Base-by-base conservation (phyloP, 2,797 vertebrate species). In the Aselliscus stoliczkanus region DNA sequence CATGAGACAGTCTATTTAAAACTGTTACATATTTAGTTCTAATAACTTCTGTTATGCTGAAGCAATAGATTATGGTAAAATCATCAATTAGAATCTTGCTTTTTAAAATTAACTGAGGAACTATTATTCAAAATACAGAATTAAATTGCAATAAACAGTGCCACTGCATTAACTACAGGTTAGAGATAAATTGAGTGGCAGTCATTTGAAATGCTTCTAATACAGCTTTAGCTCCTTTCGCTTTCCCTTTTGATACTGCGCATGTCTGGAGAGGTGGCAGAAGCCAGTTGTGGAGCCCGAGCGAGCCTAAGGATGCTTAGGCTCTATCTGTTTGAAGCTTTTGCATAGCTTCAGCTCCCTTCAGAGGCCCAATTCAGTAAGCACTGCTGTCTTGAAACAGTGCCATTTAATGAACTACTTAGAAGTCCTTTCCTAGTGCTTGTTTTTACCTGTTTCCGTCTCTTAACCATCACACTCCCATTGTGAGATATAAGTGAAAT, bases 51-150 rank as follows among this genome's bases (percentile, higher is more conserved):
- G 29, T 89, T 89, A 44, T n/a, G 4, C 4, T 50, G 34, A 85
- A 95, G 39, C 34, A 31, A 21, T 50, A n/a, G 44, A 34, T 56
- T 72, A 10, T 29, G 27, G 11, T 75, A 75, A 9, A 80, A 70
- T 88, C 44, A 91, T 93, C 90, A 39, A 72, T 95, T 97, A 77
- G 31, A 97, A 85, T 54, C 72, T 97, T 94, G 56, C 44, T 77
- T 93, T 97, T 97, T 97, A 80, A 76, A 94, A 95, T 96, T 90
- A 89, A 85, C 87, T 60, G 44, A 89, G 62, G 75, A 97, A 97
- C 91, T 87, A 97, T 70, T 93, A 50, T 67, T 64, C 96, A 84
- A 96, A 97, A 69, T 86, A 67, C 1, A 93, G 70, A 97, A 92
- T 79, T 79, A 85, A 93, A 54, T 91, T 95, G 69, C 86, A 96